Base-by-base conservation (phyloP, 1,140 invertebrate species). In the Ooceraea biroi region DNA sequence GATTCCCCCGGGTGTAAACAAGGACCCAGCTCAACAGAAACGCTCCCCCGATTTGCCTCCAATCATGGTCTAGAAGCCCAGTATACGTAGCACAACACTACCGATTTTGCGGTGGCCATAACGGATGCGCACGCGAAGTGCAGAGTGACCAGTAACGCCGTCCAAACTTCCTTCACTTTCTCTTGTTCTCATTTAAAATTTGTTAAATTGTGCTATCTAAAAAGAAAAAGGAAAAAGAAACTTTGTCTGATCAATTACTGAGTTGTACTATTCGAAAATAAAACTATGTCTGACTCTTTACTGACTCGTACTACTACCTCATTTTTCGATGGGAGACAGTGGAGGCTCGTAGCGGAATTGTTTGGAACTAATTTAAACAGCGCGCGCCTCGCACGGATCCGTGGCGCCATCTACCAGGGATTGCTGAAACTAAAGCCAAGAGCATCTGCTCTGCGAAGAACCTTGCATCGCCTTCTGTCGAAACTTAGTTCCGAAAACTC, bases 21-120 rank as follows among this genome's bases (percentile, higher is more conserved):
- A 90, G 85, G 66, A 86, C 66, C 88, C 87, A 92, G 82, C 89
- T 92, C 88, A 91, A 87, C 90, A 88, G 90, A 92, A 92, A 92
- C 90, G 89, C 44, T 76, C 72, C 50, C 12, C 57, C 83, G 25
- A 52, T 36, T 36, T 77, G 48, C 57, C 12, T 27, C 57, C 27
- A 36, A 36, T 8, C 55, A 57, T 50, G 55, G 41, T n/a, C n/a
- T 14, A 10, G 7, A 52, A 30, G 69, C 69, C 30, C 14, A 27
- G 61, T 58, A 14, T 22, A 48, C 58, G 65, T 52, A 41, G 4
- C n/a, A 25, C 19, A 27, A 73, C 25, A 25, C 74, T 44, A 25
- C 44, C 1, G 8, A 10, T 4, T 17, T 11, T 30, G 22, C 7
- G n/a, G 19, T 44, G 5, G 58, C 58, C 0, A 2, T 22, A 57